phyloP scores from a whole-genome alignment of 2,888 invertebrate genomes.

The Brachypalpus laphriformis region DNA sequence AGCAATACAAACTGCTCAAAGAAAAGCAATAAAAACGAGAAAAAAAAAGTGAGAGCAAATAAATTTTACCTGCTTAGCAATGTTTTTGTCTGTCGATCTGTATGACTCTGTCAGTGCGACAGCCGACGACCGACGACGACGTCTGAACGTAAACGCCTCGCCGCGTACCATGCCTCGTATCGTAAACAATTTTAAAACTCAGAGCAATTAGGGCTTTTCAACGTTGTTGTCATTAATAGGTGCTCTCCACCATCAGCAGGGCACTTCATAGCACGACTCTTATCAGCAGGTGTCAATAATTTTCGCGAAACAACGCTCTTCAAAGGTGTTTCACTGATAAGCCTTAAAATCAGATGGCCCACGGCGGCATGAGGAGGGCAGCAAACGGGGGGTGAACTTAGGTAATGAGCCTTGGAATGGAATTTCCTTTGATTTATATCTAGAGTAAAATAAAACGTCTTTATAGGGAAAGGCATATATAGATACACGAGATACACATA shows the following conservation, averaged over 20 bases:
- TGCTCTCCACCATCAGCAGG: neutral
- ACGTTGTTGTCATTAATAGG: neutral
- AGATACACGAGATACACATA: neutral
- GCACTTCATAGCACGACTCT: neutral
- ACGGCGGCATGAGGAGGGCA: neutral
- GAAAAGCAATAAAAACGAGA: slow-evolving; percentile 8
- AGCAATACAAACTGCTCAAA: neutral
- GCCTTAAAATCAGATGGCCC: neutral
- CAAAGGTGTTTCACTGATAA: slow-evolving; percentile 16
- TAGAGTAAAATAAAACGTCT: neutral
- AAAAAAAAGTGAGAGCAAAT: slow-evolving; percentile 13
- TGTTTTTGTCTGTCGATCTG: neutral
- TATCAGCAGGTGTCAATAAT: slow-evolving; percentile 20
- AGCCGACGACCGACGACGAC: neutral
- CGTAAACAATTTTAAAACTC: slow-evolving; percentile 8
- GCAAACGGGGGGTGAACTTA: neutral
- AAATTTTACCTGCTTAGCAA: slow-evolving; percentile 2
- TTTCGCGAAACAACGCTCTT: slow-evolving; percentile 4
- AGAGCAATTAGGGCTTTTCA: slow-evolving; percentile 28
- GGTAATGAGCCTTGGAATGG: neutral
- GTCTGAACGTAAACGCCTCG: neutral
- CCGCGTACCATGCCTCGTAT: neutral
- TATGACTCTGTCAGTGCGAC: neutral
- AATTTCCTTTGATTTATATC: slow-evolving; percentile 23
- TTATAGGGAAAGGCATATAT: neutral